phyloP scores from a whole-genome alignment of 2,797 vertebrate species.

The Neosalanx taihuensis region DNA sequence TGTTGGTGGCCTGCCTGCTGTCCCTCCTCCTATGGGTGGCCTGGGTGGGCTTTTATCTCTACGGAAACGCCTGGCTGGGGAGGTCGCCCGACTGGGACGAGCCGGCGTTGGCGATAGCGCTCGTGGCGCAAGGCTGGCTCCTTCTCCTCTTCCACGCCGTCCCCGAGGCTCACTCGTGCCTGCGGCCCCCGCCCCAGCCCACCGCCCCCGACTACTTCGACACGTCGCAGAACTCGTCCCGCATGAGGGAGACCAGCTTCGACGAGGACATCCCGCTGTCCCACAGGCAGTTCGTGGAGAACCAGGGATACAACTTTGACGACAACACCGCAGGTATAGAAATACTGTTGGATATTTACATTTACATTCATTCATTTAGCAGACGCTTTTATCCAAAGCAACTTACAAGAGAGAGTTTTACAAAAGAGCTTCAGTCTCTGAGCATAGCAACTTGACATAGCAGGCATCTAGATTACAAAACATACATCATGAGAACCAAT shows the following conservation, averaged over 20 bases:
- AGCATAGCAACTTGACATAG: no score
- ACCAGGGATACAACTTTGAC: conserved; percentile 92
- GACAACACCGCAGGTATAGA: conserved; percentile 85
- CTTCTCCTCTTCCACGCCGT: conserved; percentile 91
- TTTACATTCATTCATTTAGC: no score
- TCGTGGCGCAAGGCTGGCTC: conserved; percentile 92
- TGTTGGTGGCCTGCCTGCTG: conserved; percentile 83
- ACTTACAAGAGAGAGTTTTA: no score
- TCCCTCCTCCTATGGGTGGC: conserved; percentile 90
- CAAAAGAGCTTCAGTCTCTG: no score
- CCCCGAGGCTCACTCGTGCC: conserved; percentile 87
- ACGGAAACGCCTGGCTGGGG: conserved; percentile 80
- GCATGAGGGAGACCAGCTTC: conserved; percentile 93
- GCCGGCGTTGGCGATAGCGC: conserved; percentile 86
- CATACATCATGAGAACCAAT: no score
- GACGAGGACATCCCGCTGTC: conserved; percentile 93
- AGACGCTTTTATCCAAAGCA: no score
- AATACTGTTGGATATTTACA: neutral
- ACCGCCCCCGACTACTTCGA: conserved; percentile 94
- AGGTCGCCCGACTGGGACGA: conserved; percentile 85
- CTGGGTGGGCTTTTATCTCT: conserved; percentile 95
- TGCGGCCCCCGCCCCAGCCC: conserved; percentile 86
- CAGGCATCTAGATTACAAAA: no score
- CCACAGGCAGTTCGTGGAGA: conserved; percentile 91
- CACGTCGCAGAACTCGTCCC: conserved; percentile 88